These are phyloP conservation scores for Cheilosia scutellata DNA, from an alignment of 2,888 invertebrate genomes.

Conservation along the genomic window DNA sequence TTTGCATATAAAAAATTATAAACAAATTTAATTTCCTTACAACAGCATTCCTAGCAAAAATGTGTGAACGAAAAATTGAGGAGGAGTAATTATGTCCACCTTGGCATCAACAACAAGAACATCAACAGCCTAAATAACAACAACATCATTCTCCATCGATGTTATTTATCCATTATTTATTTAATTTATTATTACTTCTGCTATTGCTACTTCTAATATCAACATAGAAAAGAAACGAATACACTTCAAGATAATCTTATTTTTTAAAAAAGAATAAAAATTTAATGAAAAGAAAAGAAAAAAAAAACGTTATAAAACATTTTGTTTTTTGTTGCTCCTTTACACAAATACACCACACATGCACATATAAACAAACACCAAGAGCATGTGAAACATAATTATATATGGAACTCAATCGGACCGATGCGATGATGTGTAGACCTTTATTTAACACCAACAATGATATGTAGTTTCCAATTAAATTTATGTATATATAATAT, in stretches of 20 bases:
- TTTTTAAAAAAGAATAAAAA: slow-evolving; percentile 58
- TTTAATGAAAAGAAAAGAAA: slow-evolving; percentile 73
- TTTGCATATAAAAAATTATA: slow-evolving; percentile 11
- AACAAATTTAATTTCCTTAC: slow-evolving; percentile 66
- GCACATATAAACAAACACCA: slow-evolving; percentile 30
- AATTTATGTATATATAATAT: slow-evolving; percentile 57
- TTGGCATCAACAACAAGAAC: slow-evolving; percentile 77
- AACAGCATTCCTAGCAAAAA: slow-evolving; percentile 94
- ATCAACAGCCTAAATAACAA: slow-evolving; percentile 78
- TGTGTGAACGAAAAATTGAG: slow-evolving; percentile 88
- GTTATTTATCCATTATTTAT: slow-evolving; percentile 83
- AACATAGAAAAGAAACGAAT: slow-evolving; percentile 43
- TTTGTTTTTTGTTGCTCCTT: slow-evolving; percentile 76
- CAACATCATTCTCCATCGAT: slow-evolving; percentile 83
- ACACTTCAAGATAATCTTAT: slow-evolving; percentile 64
- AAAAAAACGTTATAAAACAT: slow-evolving; percentile 71
- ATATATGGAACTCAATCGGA: slow-evolving; percentile 32
- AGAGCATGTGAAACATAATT: slow-evolving; percentile 32
- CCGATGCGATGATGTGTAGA: slow-evolving; percentile 50
- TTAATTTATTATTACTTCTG: slow-evolving; percentile 83
- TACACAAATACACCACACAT: slow-evolving; percentile 36
- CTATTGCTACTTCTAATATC: slow-evolving; percentile 81
- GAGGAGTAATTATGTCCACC: slow-evolving; percentile 77
- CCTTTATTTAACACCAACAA: slow-evolving; percentile 34
- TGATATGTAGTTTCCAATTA: slow-evolving; percentile 56